Evolutionary conservation across 2,797 vertebrate species (phyloP), one percentile per base, ranked within the genome.

Genomic region (Pseudochaenichthys georgianus): DNA sequence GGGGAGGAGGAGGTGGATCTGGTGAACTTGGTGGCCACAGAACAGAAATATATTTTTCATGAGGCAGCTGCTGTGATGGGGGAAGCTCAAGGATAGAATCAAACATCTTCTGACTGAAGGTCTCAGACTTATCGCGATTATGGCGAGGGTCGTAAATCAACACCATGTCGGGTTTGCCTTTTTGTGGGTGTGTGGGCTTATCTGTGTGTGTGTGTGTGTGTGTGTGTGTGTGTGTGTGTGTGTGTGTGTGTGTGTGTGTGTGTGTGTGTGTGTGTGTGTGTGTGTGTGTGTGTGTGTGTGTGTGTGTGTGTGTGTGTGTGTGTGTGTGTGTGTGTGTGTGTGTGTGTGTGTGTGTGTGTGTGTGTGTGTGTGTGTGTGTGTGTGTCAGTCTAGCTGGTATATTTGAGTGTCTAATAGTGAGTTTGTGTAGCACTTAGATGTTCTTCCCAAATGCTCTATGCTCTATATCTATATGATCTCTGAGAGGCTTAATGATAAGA

Each of bases 21-120:
- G 74, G 75, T 92, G 86, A 91, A 92, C 88, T 85, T 89, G 75
- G 87, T 85, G 89, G 80, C 79, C 82, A 38, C 34, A 82, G 87
- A 87, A 80, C 84, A 84, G 80, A 91, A 87, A 94, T 93, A 81
- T 93, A 93, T 93, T 89, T 94, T 93, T 93, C 91, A 92, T 92
- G 90, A 92, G 77, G 83, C 87, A 87, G 86, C 83, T 88, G 86
- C 83, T 83, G 76, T 87, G 86, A 87, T 5, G 66, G 68, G 75
- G 68, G 72, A 82, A 78, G 83, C 87, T 90, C 86, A 92, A 92
- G 92, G 89, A 91, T 92, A 82, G 82, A 78, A 88, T 91, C 84
- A 80, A 78, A 75, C 72, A 80, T 89, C 78, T 89, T 92, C 86
- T 83, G 73, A 91, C 68, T 89, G 83, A 87, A 88, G 90, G 90